Base-by-base conservation (phyloP, 2,113 vertebrate species). In the Empidonax alnorum region DNA sequence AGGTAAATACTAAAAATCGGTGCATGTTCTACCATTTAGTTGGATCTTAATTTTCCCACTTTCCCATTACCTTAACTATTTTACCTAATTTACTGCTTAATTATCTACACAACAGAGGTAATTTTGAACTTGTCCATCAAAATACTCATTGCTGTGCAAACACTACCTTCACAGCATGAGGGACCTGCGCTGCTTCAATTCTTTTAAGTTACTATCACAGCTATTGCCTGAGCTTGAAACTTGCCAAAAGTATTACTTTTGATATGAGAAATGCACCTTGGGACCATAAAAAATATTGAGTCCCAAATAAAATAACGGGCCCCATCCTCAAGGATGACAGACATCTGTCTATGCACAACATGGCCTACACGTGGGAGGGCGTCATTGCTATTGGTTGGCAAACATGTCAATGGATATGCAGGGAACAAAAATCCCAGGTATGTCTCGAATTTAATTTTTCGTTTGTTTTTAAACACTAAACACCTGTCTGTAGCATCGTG, bases 1-100 rank as follows among this genome's bases (percentile, higher is more conserved):
- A 93, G 56, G 93, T 75, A 95, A 93, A 96, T 68, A 85, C 78
- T 84, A 68, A 95, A 93, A 92, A 89, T 33, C 3, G 2, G 76
- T 0, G 1, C 18, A 71, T 56, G 28, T 73, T 79, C 49, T 47
- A 66, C 91, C n/a, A 23, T 63, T 95, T 77, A 67, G 33, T 67
- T 52, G 67, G 62, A 75, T 94, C 92, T 84, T 76, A 62, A 82
- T 92, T 84, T 87, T 62, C 87, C 53, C 44, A 25, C 46, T 89
- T 94, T 80, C 10, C 53, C 0, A 9, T 94, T 87, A 83, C 37
- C n/a, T 79, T 91, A 94, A 92, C 59, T 89, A 72, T 91, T 95
- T 90, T 94, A 79, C 71, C 87, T 94, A 80, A 95, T 96, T 96
- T 94, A 92, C 42, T 84, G 80, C 89, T 82, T 94, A 94, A 94